Evolutionary conservation across 2,113 vertebrate genomes (phyloP).

Genomic region (Tragelaphus scriptus): DNA sequence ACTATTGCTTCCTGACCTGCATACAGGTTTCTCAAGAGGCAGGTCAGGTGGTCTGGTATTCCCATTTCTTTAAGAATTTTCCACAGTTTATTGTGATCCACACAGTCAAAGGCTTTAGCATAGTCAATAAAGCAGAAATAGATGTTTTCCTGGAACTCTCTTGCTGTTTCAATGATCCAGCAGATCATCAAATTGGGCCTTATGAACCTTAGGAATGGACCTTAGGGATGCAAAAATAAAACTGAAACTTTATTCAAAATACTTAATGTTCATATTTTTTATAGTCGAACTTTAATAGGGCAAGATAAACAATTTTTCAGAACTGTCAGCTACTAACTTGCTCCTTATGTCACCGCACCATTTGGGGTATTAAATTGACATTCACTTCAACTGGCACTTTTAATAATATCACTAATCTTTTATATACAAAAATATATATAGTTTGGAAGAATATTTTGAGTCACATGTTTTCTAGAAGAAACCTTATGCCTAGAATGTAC

Average conservation of each 20-base stretch:
- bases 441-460: background rate
- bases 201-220: background rate
- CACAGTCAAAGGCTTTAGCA: background rate
- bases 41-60: background rate
- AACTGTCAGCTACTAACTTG: background rate
- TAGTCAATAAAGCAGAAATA: background rate
- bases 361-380: background rate
- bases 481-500: background rate
- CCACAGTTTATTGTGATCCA: background rate
- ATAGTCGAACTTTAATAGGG: slow-evolving; percentile 11
- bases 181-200: background rate
- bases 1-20: background rate
- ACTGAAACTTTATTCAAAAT: slow-evolving; percentile 10
- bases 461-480: background rate
- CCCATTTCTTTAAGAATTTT: background rate
- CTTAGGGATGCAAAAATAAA: background rate
- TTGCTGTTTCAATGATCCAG: background rate
- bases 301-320: slow-evolving; percentile 5
- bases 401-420: background rate
- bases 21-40: background rate
- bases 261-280: background rate
- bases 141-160: background rate
- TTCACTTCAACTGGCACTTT: background rate
- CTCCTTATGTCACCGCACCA: background rate
- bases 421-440: background rate